Evolutionary conservation across 2,888 invertebrate species (phyloP).

Genomic region (Protodeltote pygarga): DNA sequence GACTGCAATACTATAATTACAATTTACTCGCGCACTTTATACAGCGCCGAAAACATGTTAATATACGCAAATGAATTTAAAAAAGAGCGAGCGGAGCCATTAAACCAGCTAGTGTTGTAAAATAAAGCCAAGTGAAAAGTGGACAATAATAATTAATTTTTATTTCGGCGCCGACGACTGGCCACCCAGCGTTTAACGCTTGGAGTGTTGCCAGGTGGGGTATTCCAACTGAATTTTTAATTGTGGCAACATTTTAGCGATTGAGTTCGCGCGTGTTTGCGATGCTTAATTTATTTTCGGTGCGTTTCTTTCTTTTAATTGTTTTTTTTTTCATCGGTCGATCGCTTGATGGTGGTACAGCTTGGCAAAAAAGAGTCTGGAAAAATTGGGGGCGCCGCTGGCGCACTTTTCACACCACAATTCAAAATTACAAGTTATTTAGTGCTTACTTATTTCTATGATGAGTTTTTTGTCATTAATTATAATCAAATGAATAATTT

Average conservation of each 20-base stretch:
- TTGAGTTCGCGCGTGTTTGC: slow-evolving; percentile 48
- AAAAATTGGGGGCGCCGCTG: too few relatives aligned
- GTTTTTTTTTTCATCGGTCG: slow-evolving; percentile 1
- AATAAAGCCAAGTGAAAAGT: slow-evolving; percentile 44
- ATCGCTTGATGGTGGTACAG: slow-evolving; percentile 13
- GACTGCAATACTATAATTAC: not conserved
- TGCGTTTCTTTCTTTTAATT: slow-evolving; percentile 7
- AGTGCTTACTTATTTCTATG: too few relatives aligned
- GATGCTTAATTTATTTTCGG: slow-evolving; percentile 45
- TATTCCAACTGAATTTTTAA: slow-evolving; percentile 53
- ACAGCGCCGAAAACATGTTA: slow-evolving; percentile 10
- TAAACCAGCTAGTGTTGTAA: slow-evolving; percentile 33
- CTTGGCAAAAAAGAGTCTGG: too few relatives aligned
- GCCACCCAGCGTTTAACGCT: slow-evolving; percentile 49
- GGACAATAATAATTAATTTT: slow-evolving; percentile 57
- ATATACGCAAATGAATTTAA: slow-evolving; percentile 34
- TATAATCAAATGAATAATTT: too few relatives aligned
- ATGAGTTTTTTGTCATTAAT: too few relatives aligned
- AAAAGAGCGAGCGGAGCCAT: slow-evolving; percentile 26
- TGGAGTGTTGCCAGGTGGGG: slow-evolving; percentile 56
- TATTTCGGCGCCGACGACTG: slow-evolving; percentile 48
- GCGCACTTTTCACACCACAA: too few relatives aligned
- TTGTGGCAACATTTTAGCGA: slow-evolving; percentile 56
- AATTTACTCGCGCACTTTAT: not conserved
- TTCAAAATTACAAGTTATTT: too few relatives aligned